phyloP scores from a whole-genome alignment of 2,888 invertebrate genomes.

The Dascillus cervinus region DNA sequence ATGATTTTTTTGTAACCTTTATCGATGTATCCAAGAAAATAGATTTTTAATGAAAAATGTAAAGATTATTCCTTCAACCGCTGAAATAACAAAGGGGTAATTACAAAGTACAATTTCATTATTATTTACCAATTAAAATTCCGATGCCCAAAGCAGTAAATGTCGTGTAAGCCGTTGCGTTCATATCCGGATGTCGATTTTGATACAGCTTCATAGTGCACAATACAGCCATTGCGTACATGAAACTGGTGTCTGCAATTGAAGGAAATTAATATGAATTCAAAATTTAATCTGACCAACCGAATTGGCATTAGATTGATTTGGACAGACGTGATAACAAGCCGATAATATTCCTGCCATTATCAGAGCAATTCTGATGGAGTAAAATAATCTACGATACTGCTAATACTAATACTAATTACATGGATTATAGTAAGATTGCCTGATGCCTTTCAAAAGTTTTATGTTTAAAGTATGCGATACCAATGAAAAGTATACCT shows the following conservation, averaged over 20 bases:
- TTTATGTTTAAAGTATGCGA: conserved; percentile 52
- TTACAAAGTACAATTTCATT: conserved; percentile 1
- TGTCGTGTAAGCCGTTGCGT: conserved; percentile 71
- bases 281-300: too few relatives aligned
- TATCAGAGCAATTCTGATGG: conserved; percentile 75
- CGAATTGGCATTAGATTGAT: conserved; percentile 85
- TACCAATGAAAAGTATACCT: conserved; percentile 67
- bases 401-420: too few relatives aligned
- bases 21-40: too few relatives aligned
- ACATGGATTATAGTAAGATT: too few relatives aligned
- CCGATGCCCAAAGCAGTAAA: conserved; percentile 67
- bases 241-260: conserved; percentile 78
- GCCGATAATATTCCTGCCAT: conserved; percentile 83
- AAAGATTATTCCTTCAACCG: conserved; percentile 58
- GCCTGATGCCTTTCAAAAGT: too few relatives aligned
- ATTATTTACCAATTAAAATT: conserved; percentile 54
- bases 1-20: too few relatives aligned
- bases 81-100: conserved; percentile 41
- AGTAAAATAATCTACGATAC: conserved; percentile 81
- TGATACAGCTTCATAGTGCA: conserved; percentile 84
- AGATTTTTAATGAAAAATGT: conserved; percentile 36
- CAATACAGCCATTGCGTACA: conserved; percentile 83
- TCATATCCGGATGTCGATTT: conserved; percentile 78
- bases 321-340: conserved; percentile 86
- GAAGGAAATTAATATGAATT: too few relatives aligned